Evolutionary conservation across 2,113 vertebrate species (phyloP), one percentile per base, ranked within the genome.

Genomic region (Mystacornis crossleyi): DNA sequence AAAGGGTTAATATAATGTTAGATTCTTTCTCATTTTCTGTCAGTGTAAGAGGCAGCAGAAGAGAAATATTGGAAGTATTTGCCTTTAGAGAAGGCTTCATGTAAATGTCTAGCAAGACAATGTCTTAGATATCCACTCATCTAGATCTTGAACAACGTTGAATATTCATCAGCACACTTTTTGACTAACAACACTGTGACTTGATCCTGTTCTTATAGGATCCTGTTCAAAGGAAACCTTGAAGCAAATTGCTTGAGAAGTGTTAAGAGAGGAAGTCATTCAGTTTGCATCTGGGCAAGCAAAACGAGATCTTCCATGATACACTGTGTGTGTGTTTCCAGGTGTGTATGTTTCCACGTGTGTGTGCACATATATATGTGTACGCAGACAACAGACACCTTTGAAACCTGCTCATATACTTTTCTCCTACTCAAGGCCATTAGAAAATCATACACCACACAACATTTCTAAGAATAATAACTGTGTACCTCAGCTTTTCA

Each of bases 321-420:
- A 50, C 12, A 14, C 7, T 5, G 8, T 53, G 13, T 53, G 13
- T 61, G 25, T 50, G 42, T 79, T 2, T 54, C 23, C 29, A 3
- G 38, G 20, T 4, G 7, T 57, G 14, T 61, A 23, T 47, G 42
- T 80, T 2, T 55, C 24, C 29, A 3, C 19, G 1, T 47, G 8
- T 4, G 2, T 55, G 14, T 38, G 16, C 14, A 18, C 9, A 4
- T 6, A 5, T 6, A 5, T 8, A 10, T 5, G 2, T 19, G 42
- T 16, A 28, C 18, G 34, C 10, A 60, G 8, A 45, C n/a, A 57
- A 19, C 20, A 66, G 8, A 31, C 4, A 24, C 18, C n/a, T 64
- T 72, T 65, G 40, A 65, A 89, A 73, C n/a, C 60, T 73, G 23
- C 18, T 18, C 8, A 18, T 36, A 43, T 1, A 6, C 15, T 74